Evolutionary conservation across 2,113 vertebrate genomes (phyloP).

Genomic region (Equus quagga): DNA sequence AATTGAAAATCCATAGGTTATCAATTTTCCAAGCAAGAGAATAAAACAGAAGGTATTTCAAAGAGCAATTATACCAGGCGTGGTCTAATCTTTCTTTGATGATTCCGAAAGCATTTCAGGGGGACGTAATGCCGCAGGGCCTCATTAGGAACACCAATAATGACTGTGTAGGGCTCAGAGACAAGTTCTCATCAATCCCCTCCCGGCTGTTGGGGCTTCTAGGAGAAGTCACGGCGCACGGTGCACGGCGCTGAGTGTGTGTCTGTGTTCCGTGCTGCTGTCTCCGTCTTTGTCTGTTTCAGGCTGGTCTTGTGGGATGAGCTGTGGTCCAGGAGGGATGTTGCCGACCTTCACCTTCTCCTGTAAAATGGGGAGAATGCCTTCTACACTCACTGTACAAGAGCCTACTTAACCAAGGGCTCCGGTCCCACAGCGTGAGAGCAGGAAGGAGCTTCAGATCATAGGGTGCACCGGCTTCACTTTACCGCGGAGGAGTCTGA

Average conservation of each 20-base stretch:
- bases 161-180: not conserved
- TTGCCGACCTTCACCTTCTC: not conserved
- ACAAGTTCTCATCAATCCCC: not conserved
- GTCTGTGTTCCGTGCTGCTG: rapidly evolving
- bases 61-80: constrained; percentile 57
- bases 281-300: not conserved
- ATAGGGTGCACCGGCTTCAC: not conserved
- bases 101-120: constrained; percentile 45
- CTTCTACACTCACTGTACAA: not conserved
- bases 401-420: not conserved
- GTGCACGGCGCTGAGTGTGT: not conserved
- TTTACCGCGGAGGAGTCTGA: not conserved
- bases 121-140: constrained; percentile 2
- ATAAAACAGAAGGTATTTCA: constrained; percentile 67
- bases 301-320: rapidly evolving
- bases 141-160: constrained; percentile 39
- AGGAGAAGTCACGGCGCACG: not conserved
- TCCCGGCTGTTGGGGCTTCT: not conserved
- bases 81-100: constrained; percentile 69
- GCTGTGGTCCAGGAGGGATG: not conserved
- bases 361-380: not conserved
- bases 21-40: constrained; percentile 73
- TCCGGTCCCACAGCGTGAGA: not conserved
- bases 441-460: not conserved
- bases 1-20: constrained; percentile 80